Evolutionary conservation across 2,888 invertebrate species (phyloP).

Genomic region (Gisinianus flammeolus): DNA sequence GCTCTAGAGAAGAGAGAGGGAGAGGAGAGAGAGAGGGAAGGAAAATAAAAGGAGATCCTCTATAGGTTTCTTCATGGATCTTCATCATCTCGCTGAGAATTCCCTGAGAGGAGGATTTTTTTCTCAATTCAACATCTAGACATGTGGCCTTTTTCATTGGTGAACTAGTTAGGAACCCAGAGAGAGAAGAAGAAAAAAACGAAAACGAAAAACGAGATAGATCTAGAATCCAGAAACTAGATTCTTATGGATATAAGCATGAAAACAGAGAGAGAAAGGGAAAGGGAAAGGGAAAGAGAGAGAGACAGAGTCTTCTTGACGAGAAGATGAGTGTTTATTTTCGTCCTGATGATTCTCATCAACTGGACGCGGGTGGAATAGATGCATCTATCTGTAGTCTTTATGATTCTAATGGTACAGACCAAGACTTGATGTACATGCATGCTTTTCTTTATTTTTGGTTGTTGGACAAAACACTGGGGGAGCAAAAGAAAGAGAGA

Average conservation of each 20-base stretch:
- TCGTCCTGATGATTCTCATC: slow-evolving; percentile 33
- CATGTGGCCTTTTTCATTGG: slow-evolving; percentile 20
- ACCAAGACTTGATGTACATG: too few species aligned
- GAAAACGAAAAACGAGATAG: not conserved
- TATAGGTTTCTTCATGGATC: slow-evolving; percentile 14
- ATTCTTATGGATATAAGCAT: slow-evolving; percentile 12
- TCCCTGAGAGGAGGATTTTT: slow-evolving; percentile 33
- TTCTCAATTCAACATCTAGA: slow-evolving; percentile 20
- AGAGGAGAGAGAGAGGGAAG: not conserved
- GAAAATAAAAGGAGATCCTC: not conserved
- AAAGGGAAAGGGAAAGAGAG: not conserved
- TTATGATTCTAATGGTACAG: not conserved
- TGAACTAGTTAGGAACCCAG: slow-evolving; percentile 19
- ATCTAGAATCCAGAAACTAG: not conserved
- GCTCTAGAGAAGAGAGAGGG: slow-evolving; percentile 7
- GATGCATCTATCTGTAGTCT: not conserved
- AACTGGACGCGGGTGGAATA: slow-evolving; percentile 28
- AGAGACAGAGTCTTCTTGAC: slow-evolving; percentile 9
- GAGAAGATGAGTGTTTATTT: slow-evolving; percentile 38
- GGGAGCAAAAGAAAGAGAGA: not conserved
- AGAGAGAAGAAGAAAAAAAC: not conserved
- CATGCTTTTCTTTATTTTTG: too few species aligned
- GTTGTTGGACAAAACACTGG: slow-evolving; percentile 10
- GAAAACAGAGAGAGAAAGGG: slow-evolving; percentile 1
- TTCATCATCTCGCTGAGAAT: slow-evolving; percentile 31